phyloP scores from a whole-genome alignment of 1,140 invertebrate genomes.

The Bathynomus jamesi region DNA sequence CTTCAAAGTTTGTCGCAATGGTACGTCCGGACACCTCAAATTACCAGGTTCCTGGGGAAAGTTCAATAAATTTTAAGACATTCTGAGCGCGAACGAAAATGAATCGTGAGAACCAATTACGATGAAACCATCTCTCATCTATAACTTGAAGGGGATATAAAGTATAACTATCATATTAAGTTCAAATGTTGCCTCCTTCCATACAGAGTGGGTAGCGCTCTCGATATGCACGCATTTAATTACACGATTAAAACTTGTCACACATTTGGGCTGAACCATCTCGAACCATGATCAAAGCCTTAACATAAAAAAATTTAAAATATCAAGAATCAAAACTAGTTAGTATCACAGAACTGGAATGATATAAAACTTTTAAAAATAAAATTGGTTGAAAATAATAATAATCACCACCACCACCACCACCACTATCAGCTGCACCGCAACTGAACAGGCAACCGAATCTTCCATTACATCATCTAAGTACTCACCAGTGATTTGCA shows the following conservation, averaged over 20 bases:
- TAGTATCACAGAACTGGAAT: background rate
- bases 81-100: too few species aligned
- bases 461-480: background rate
- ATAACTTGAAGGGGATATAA: too few species aligned
- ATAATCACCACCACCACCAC: background rate
- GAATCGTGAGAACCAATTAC: too few species aligned
- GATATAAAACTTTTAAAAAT: background rate
- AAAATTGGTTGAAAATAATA: background rate
- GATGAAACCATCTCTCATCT: too few species aligned
- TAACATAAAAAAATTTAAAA: background rate
- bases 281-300: background rate
- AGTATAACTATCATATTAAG: too few species aligned
- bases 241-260: too few species aligned
- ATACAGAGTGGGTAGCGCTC: too few species aligned
- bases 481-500: conserved; percentile 24
- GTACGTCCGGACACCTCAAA: conserved; percentile 12
- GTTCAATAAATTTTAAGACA: too few species aligned
- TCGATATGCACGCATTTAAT: too few species aligned
- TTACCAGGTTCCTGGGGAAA: conserved; percentile 9
- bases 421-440: background rate
- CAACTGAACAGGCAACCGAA: background rate
- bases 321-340: background rate
- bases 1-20: conserved; percentile 9
- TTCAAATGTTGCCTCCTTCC: too few species aligned
- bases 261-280: too few species aligned